Percentiles rank a stretch among this genome's conserved stretches.
Conservation (phyloP, 2,888 invertebrate species). For the Tupiocoris notatus region DNA sequence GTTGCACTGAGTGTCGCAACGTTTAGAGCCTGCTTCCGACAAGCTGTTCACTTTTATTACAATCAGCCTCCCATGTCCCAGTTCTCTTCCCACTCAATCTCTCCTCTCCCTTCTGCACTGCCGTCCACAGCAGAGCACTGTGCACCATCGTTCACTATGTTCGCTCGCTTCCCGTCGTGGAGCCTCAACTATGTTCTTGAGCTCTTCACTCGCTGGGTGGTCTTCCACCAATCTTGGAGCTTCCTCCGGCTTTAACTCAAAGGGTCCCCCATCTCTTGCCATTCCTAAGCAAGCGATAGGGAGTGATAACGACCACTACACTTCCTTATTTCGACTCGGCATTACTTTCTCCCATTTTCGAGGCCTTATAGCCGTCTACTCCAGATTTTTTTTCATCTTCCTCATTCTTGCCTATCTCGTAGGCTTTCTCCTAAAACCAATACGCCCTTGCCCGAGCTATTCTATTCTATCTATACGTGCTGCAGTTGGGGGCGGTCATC, state of each 20-base stretch:
- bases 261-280: background rate
- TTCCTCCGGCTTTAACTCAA: background rate
- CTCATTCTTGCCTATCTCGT: too few species aligned
- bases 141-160: too few species aligned
- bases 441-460: too few species aligned
- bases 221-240: background rate
- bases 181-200: too few species aligned
- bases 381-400: too few species aligned
- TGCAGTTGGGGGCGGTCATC: too few species aligned
- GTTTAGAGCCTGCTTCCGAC: constrained; percentile 29
- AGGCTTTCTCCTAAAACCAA: too few species aligned
- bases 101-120: background rate
- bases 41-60: constrained; percentile 34
- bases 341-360: background rate
- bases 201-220: background rate
- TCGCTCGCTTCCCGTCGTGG: too few species aligned
- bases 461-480: too few species aligned
- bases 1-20: constrained; percentile 26
- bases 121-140: background rate
- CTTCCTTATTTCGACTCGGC: constrained; percentile 19
- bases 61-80: constrained; percentile 6
- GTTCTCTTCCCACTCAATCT: background rate
- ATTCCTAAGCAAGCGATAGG: background rate
- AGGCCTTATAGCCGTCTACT: too few species aligned
- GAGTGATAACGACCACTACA: constrained; percentile 25